Percentiles rank a stretch among this genome's conserved stretches.
phyloP scores from a whole-genome alignment of 2,113 vertebrate genomes.

The Asarcornis scutulata region DNA sequence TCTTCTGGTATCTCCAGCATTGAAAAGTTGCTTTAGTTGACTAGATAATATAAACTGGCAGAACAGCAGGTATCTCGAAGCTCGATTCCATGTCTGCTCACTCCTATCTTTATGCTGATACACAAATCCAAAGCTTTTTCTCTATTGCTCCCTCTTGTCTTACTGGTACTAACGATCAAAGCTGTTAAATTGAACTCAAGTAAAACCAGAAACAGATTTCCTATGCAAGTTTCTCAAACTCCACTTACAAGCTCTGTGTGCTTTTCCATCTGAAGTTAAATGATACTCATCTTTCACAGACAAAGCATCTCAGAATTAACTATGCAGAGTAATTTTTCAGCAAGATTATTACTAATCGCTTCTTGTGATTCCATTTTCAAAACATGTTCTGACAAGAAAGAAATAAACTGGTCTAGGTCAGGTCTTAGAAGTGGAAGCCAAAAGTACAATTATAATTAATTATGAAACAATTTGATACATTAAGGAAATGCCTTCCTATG shows the following conservation, averaged over 20 bases:
- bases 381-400: slow-evolving; percentile 34
- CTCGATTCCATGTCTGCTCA: background rate
- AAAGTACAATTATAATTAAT: background rate
- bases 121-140: background rate
- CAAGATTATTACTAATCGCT: slow-evolving; percentile 35
- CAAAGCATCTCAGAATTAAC: slow-evolving; percentile 20
- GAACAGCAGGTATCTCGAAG: background rate
- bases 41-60: background rate
- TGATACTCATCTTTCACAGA: slow-evolving; percentile 24
- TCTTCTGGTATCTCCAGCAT: background rate
- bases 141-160: background rate
- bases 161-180: background rate
- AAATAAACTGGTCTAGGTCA: background rate
- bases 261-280: slow-evolving; percentile 23
- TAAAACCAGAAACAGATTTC: background rate
- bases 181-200: background rate
- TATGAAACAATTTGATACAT: background rate
- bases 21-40: background rate
- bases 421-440: background rate
- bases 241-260: background rate
- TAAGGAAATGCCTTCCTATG: background rate
- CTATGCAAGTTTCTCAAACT: background rate
- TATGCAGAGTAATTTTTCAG: slow-evolving; percentile 19
- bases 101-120: background rate
- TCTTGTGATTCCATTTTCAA: slow-evolving; percentile 29